These are phyloP conservation scores for Drosophila sproati DNA, from an alignment of 1,140 invertebrate species.

Conservation along the genomic window DNA sequence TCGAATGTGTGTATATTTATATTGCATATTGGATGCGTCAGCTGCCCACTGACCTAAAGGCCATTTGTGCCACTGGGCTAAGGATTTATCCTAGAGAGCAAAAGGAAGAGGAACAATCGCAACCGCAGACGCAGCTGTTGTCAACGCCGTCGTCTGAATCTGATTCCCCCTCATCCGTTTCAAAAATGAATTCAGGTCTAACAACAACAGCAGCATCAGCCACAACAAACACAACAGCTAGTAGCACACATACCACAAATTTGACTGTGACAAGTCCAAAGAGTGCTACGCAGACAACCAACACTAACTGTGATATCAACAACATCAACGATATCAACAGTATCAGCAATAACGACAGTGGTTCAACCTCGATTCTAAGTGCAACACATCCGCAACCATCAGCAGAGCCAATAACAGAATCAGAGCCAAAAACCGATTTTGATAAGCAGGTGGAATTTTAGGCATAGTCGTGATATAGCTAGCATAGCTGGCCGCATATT, in stretches of 20 bases:
- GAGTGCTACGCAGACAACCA: constrained; percentile 6
- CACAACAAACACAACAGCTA: constrained; percentile 15
- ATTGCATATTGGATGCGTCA: constrained; percentile 32
- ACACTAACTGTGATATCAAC: constrained; percentile 8
- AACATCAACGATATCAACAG: constrained; percentile 1
- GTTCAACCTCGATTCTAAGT: constrained; percentile 1
- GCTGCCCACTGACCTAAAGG: constrained; percentile 44
- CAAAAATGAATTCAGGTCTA: constrained; percentile 8
- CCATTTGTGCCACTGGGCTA: constrained; percentile 49
- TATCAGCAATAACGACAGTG: constrained; percentile 6
- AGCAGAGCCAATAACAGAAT: constrained; percentile 22
- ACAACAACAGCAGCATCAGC: not conserved
- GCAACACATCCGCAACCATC: constrained; percentile 10
- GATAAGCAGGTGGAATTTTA: constrained; percentile 52
- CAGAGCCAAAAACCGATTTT: constrained; percentile 32
- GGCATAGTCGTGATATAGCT: constrained; percentile 20
- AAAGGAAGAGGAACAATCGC: constrained; percentile 26
- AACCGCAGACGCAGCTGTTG: constrained; percentile 17
- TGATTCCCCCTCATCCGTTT: constrained; percentile 25
- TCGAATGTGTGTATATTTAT: constrained; percentile 29
- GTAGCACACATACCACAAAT: constrained; percentile 18
- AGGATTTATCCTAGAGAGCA: constrained; percentile 55
- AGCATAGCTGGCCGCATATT: constrained; percentile 34
- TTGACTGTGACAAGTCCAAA: constrained; percentile 27
- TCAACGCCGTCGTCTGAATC: constrained; percentile 29